phyloP scores from a whole-genome alignment of 2,888 invertebrate genomes.

The Xiphydria camelus region DNA sequence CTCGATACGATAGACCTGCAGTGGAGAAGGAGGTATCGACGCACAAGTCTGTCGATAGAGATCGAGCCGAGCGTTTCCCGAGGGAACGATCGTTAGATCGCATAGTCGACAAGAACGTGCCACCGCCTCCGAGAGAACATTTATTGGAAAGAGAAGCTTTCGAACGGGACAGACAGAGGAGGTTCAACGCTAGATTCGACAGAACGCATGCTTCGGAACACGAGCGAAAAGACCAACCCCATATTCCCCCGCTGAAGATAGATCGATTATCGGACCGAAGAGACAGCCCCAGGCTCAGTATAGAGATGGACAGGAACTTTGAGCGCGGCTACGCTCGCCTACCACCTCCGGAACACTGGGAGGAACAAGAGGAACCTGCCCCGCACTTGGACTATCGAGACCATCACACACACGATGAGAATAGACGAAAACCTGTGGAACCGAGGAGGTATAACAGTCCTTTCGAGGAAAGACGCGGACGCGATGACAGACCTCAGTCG shows the following conservation, averaged over 20 bases:
- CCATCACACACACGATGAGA: conserved; percentile 46
- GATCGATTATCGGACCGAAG: conserved; percentile 44
- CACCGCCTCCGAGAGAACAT: conserved; percentile 37
- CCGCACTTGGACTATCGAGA: conserved; percentile 45
- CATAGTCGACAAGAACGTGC: conserved; percentile 56
- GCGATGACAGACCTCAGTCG: conserved; percentile 53
- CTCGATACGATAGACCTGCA: conserved; percentile 39
- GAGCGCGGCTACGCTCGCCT: conserved; percentile 42
- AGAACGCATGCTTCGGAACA: conserved; percentile 39
- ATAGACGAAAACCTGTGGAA: conserved; percentile 26
- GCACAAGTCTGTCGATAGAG: conserved; percentile 57
- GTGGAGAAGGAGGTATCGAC: conserved; percentile 39
- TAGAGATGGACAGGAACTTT: conserved; percentile 48
- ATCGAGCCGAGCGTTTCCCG: conserved; percentile 59
- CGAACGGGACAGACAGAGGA: conserved; percentile 22
- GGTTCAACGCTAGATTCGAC: conserved; percentile 30
- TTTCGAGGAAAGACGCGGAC: conserved; percentile 54
- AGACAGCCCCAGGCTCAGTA: conserved; percentile 44
- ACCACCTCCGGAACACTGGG: conserved; percentile 48
- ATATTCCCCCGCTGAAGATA: conserved; percentile 38
- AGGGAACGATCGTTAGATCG: conserved; percentile 63
- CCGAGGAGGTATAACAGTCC: conserved; percentile 56
- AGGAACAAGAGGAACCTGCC: conserved; percentile 45
- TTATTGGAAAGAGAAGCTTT: conserved; percentile 41
- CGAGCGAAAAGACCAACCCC: conserved; percentile 39